phyloP scores from a whole-genome alignment of 2,888 invertebrate genomes.

The Clanis bilineata region DNA sequence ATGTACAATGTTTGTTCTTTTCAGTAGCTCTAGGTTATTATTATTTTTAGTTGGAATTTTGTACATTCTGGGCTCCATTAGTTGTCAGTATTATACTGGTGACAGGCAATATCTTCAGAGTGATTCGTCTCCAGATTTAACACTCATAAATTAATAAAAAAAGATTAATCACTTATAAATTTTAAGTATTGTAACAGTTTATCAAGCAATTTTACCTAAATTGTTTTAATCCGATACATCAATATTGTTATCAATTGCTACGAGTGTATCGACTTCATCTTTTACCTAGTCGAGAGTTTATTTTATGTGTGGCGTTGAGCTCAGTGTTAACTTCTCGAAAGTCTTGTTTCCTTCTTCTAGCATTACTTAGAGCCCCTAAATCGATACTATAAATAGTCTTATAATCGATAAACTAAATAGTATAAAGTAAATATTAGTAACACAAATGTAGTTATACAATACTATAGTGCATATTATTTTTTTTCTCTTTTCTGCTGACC shows the following conservation, averaged over 20 bases:
- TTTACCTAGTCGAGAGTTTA: not conserved
- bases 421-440: constrained; percentile 26
- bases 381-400: constrained; percentile 19
- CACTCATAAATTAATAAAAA: too few relatives aligned
- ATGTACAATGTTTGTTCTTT: too few relatives aligned
- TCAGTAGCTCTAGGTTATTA: too few relatives aligned
- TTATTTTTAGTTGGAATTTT: too few relatives aligned
- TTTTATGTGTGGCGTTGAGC: not conserved
- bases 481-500: constrained; percentile 80
- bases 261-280: not conserved
- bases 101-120: too few relatives aligned
- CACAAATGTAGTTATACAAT: constrained; percentile 33
- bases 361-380: not conserved
- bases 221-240: not conserved
- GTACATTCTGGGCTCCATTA: too few relatives aligned
- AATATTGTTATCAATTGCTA: not conserved
- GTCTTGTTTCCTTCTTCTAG: constrained; percentile 8
- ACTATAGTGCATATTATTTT: constrained; percentile 75
- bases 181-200: not conserved
- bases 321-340: not conserved
- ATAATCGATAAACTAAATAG: constrained; percentile 27
- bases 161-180: not conserved
- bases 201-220: not conserved
- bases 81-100: too few relatives aligned
- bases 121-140: too few relatives aligned